Conservation (phyloP, 2,888 invertebrate genomes). For the Archips crataeganus region DNA sequence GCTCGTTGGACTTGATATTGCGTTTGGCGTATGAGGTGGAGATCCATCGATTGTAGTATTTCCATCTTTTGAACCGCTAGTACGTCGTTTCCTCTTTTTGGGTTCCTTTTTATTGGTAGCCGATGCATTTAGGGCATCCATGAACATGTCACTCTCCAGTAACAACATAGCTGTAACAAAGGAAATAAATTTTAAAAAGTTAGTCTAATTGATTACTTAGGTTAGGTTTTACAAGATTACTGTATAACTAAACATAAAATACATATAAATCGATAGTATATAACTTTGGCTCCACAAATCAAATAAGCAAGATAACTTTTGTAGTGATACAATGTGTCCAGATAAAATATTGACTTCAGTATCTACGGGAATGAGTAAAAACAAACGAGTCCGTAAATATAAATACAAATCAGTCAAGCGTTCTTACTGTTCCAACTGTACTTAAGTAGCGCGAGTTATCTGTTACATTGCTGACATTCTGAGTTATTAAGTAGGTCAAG, state of each 20-base stretch:
- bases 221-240: neutral
- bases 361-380: no score
- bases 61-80: constrained; percentile 89
- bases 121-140: constrained; percentile 94
- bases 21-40: constrained; percentile 84
- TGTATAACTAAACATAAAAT: neutral
- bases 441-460: no score
- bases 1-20: constrained; percentile 74
- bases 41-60: constrained; percentile 77
- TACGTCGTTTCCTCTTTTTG: constrained; percentile 92
- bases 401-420: no score
- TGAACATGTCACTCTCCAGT: constrained; percentile 97
- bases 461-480: no score
- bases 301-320: neutral
- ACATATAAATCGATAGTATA: constrained; percentile 11
- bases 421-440: no score
- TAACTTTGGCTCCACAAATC: neutral
- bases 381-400: no score
- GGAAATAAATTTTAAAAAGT: constrained; percentile 40
- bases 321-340: neutral
- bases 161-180: constrained; percentile 89
- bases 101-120: constrained; percentile 91
- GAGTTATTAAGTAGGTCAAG: no score
- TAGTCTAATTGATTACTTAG: neutral
- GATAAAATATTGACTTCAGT: no score